A percentile compares a stretch with the other conserved stretches of the same genome.
These are phyloP conservation scores for Erebia palarica DNA, from an alignment of 2,888 invertebrate genomes.

Conservation along the genomic window DNA sequence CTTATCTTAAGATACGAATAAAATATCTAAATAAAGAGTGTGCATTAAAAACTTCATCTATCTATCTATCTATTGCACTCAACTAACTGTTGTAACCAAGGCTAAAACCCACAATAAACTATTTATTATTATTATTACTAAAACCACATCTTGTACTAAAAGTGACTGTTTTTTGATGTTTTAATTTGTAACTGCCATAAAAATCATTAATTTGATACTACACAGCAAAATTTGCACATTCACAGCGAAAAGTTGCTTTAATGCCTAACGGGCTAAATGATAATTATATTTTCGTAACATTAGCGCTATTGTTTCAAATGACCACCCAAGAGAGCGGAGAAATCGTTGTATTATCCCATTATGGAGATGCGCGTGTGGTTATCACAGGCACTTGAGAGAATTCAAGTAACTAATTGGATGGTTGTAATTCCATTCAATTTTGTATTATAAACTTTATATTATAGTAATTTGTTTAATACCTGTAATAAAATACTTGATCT, in stretches of 20 bases:
- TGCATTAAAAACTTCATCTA: too few species aligned
- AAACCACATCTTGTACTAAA: too few species aligned
- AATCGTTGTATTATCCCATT: constrained; percentile 52
- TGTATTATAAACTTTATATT: neutral
- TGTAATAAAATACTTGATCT: neutral
- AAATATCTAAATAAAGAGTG: too few species aligned
- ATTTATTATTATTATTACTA: too few species aligned
- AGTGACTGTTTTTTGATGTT: too few species aligned
- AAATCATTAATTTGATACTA: neutral
- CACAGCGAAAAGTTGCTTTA: constrained; percentile 18
- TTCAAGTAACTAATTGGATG: neutral
- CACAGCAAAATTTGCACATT: neutral
- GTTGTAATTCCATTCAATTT: constrained; percentile 8
- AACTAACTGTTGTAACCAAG: too few species aligned
- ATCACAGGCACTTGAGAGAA: neutral
- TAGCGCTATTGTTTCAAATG: constrained; percentile 60
- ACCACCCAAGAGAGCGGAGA: constrained; percentile 56
- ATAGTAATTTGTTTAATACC: neutral
- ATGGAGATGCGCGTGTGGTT: neutral
- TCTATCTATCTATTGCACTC: too few species aligned
- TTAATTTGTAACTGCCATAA: too few species aligned
- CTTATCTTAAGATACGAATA: too few species aligned
- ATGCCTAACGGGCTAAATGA: constrained; percentile 16
- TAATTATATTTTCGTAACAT: constrained; percentile 22
- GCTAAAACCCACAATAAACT: too few species aligned